phyloP scores from a whole-genome alignment of 2,888 invertebrate species.

The Ferdinandea cuprea region DNA sequence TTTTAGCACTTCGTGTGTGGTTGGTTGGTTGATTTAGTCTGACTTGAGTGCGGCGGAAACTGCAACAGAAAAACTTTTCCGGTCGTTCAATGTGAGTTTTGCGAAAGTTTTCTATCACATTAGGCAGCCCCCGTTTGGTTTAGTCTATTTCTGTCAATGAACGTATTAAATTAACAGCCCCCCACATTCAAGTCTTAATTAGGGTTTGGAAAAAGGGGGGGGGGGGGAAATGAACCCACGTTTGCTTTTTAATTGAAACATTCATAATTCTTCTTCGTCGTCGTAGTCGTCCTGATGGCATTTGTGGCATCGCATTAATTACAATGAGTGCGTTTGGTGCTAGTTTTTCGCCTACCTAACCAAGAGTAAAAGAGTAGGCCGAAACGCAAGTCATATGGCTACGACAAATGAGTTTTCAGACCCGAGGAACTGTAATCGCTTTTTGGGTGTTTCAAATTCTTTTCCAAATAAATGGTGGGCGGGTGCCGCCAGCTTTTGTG shows the following conservation, averaged over 20 bases:
- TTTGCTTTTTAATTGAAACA: slow-evolving; percentile 60
- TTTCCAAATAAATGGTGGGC: slow-evolving; percentile 5
- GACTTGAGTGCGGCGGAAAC: slow-evolving; percentile 27
- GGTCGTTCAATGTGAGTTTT: slow-evolving; percentile 40
- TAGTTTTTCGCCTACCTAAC: background rate
- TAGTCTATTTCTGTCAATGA: slow-evolving; percentile 26
- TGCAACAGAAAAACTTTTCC: slow-evolving; percentile 64
- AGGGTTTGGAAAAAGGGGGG: background rate
- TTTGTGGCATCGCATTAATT: slow-evolving; percentile 33
- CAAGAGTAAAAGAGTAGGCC: background rate
- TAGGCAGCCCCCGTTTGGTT: slow-evolving; percentile 15
- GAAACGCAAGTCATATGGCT: slow-evolving; percentile 34
- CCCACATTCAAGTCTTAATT: slow-evolving; percentile 59
- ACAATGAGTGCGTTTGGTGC: slow-evolving; percentile 42
- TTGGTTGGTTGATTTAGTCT: slow-evolving; percentile 44
- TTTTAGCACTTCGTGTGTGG: slow-evolving; percentile 6
- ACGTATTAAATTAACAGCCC: slow-evolving; percentile 70
- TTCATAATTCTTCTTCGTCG: slow-evolving; percentile 37
- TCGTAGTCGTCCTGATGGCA: too few species aligned
- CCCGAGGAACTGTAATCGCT: slow-evolving; percentile 41
- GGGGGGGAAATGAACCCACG: slow-evolving; percentile 18
- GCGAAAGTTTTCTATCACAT: slow-evolving; percentile 63
- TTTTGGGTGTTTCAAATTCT: slow-evolving; percentile 44
- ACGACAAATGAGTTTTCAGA: slow-evolving; percentile 58
- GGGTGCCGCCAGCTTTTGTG: background rate